phyloP scores from a whole-genome alignment of 2,888 invertebrate species.

The Ptychoptera contaminata region DNA sequence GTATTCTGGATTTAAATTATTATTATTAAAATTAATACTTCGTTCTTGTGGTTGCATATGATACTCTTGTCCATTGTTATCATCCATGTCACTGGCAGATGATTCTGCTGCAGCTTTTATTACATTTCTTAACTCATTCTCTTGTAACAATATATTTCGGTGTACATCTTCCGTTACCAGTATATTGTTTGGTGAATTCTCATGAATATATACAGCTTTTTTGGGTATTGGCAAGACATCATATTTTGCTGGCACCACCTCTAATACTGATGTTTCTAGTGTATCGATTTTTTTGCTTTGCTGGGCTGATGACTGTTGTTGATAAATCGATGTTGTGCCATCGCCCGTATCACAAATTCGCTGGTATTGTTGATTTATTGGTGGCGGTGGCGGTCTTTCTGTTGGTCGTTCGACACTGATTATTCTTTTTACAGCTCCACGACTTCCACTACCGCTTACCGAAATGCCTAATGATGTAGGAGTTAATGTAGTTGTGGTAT shows the following conservation, averaged over 20 bases:
- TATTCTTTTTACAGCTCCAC: slow-evolving; percentile 11
- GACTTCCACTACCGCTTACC: too few species aligned
- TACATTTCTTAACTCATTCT: slow-evolving; percentile 29
- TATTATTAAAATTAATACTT: background rate
- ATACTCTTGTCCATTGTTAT: slow-evolving; percentile 1
- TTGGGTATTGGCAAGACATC: slow-evolving; percentile 19
- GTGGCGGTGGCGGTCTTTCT: slow-evolving; percentile 30
- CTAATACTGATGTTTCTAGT: slow-evolving; percentile 17
- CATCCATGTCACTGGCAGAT: slow-evolving; percentile 4
- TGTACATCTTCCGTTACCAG: slow-evolving; percentile 28
- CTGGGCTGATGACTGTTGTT: background rate
- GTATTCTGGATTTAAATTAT: slow-evolving; percentile 1
- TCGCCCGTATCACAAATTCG: slow-evolving; percentile 1
- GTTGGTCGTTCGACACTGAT: slow-evolving; percentile 22
- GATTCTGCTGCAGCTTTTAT: slow-evolving; percentile 12
- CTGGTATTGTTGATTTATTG: slow-evolving; percentile 27
- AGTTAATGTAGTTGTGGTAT: background rate
- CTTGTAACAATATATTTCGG: slow-evolving; percentile 25
- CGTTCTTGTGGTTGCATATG: background rate
- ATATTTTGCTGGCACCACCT: slow-evolving; percentile 21
- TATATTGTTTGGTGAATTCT: slow-evolving; percentile 27
- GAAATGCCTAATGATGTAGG: slow-evolving; percentile 1
- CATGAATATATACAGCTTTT: slow-evolving; percentile 25
- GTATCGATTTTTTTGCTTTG: background rate
- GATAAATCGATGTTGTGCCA: background rate